Conservation (phyloP, 2,888 invertebrate species). For the Tigriopus californicus region DNA sequence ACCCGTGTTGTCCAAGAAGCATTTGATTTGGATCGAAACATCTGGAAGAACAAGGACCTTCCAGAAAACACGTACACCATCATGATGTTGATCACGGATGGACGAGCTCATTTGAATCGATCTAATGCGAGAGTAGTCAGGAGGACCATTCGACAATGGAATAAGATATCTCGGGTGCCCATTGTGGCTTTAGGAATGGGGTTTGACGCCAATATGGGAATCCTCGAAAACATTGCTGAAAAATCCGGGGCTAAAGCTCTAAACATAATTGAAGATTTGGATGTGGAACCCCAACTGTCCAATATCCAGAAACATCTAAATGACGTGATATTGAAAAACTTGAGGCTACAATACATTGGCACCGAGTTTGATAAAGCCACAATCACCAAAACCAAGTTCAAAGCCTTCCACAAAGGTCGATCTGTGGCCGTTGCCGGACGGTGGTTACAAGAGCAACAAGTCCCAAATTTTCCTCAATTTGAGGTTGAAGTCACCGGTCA, state of each 20-base stretch:
- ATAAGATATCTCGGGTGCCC: not conserved
- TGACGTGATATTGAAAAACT: slow-evolving; percentile 5
- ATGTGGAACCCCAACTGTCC: slow-evolving; percentile 1
- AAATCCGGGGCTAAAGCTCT: not conserved
- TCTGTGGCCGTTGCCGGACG: not conserved
- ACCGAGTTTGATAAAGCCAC: not conserved
- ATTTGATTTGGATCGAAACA: not conserved
- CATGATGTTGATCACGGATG: slow-evolving; percentile 2
- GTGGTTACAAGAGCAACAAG: not conserved
- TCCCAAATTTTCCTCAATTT: not conserved
- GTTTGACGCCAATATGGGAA: slow-evolving; percentile 11
- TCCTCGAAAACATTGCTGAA: slow-evolving; percentile 3
- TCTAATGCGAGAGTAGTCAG: not conserved
- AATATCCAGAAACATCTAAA: not conserved
- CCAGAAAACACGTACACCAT: slow-evolving; percentile 2
- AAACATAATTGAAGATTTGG: slow-evolving; percentile 6
- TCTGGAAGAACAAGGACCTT: not conserved
- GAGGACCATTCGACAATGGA: not conserved
- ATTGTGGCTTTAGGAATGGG: slow-evolving; percentile 1
- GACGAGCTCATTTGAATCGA: not conserved
- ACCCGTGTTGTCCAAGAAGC: not conserved
- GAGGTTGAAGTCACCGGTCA: slow-evolving; percentile 8
- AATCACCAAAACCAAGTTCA: not conserved
- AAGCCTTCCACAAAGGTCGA: slow-evolving; percentile 1
- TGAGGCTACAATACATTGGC: not conserved